phyloP scores from a whole-genome alignment of 37 sponge, comb jelly and placozoan species.

The Chondrosia reniformis region DNA sequence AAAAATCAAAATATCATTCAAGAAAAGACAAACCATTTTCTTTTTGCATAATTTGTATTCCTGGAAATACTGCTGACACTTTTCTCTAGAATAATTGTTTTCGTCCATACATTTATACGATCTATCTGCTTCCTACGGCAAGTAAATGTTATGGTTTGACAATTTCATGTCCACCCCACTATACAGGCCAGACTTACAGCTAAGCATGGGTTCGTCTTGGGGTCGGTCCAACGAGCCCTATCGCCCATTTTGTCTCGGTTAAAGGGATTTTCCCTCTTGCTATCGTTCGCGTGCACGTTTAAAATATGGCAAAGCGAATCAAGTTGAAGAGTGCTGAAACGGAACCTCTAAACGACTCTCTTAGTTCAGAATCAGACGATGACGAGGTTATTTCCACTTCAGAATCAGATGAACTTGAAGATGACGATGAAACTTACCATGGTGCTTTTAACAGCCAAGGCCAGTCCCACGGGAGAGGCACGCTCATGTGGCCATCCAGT shows the following conservation, averaged over 20 bases:
- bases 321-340: no score
- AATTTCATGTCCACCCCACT: no score
- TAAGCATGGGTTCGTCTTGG: slow-evolving; percentile 36
- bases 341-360: no score
- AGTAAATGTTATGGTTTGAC: no score
- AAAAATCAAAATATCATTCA: no score
- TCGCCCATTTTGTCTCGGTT: slow-evolving; percentile 28
- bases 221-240: slow-evolving; percentile 39
- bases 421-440: not conserved
- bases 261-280: not conserved
- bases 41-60: slow-evolving; percentile 67
- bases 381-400: not conserved
- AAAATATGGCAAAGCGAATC: no score
- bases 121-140: slow-evolving; percentile 37
- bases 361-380: no score
- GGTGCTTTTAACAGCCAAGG: slow-evolving; percentile 28
- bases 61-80: slow-evolving; percentile 57
- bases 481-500: slow-evolving; percentile 24
- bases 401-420: no score
- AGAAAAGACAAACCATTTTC: no score
- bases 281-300: not conserved
- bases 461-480: slow-evolving; percentile 60
- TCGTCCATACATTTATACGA: slow-evolving; percentile 63
- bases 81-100: slow-evolving; percentile 61
- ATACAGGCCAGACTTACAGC: slow-evolving; percentile 13